These are phyloP conservation scores for Neelides sp. DNA, from an alignment of 1,140 invertebrate genomes.

Conservation along the genomic window DNA sequence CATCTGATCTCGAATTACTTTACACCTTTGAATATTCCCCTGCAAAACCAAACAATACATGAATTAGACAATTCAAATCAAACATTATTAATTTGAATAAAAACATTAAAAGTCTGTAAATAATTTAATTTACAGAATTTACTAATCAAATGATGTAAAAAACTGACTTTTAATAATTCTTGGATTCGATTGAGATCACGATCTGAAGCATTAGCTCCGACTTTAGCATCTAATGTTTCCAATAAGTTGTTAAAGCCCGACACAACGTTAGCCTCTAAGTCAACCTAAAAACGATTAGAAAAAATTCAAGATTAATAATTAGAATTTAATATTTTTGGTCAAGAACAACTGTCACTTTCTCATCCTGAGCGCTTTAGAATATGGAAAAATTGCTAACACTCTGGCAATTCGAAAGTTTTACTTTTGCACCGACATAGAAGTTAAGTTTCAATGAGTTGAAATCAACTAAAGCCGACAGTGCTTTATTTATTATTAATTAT, in stretches of 20 bases:
- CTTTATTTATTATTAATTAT: background rate
- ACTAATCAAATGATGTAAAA: constrained; percentile 1
- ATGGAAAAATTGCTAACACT: background rate
- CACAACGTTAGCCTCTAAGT: constrained; percentile 47
- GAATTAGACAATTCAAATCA: constrained; percentile 16
- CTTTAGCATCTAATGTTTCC: constrained; percentile 50
- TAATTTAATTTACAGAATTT: too few species aligned
- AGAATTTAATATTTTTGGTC: background rate
- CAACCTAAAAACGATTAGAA: constrained; percentile 36
- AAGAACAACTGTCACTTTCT: too few species aligned
- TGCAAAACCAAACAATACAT: constrained; percentile 38
- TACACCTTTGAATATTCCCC: constrained; percentile 89
- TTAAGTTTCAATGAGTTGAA: too few species aligned
- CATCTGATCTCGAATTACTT: constrained; percentile 82
- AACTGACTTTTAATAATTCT: constrained; percentile 58
- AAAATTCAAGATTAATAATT: constrained; percentile 1
- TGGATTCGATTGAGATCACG: constrained; percentile 57
- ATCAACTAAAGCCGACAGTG: background rate
- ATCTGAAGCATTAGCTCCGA: constrained; percentile 41
- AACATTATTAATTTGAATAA: too few species aligned
- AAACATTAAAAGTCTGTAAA: too few species aligned
- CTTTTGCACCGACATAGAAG: too few species aligned
- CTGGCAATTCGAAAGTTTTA: background rate
- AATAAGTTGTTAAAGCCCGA: constrained; percentile 51
- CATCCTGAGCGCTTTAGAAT: too few species aligned